Evolutionary conservation across 2,113 vertebrate species (phyloP).

Genomic region (Corynorhinus townsendii): DNA sequence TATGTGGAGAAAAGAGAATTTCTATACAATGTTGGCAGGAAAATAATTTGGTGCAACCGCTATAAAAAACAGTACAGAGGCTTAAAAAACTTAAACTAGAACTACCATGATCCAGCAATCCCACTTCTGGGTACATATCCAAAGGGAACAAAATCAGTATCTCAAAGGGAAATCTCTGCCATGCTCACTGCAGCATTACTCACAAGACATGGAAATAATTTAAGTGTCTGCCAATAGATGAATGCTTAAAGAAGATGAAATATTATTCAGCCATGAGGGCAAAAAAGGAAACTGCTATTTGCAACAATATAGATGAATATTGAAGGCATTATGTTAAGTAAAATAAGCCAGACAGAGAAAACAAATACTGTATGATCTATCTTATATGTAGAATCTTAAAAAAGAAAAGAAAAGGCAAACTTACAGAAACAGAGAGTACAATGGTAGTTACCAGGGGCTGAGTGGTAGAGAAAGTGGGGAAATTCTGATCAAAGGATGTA

Average conservation of each 20-base stretch:
- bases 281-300: background rate
- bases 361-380: background rate
- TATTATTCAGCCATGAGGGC: background rate
- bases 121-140: background rate
- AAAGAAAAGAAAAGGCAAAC: background rate
- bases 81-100: background rate
- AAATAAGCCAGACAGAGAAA: background rate
- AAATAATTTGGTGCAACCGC: background rate
- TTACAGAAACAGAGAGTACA: background rate
- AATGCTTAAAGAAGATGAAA: background rate
- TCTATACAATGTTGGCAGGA: background rate
- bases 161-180: background rate
- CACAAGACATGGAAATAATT: background rate
- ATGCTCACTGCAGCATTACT: background rate
- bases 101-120: background rate
- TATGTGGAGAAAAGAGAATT: background rate
- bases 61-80: background rate
- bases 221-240: background rate
- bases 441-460: background rate
- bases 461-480: background rate
- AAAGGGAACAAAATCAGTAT: background rate
- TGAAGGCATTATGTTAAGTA: background rate
- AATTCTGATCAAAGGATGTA: background rate
- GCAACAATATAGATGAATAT: background rate
- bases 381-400: background rate